Base-by-base conservation (phyloP, 2,113 vertebrate species). In the Centropristis striata region DNA sequence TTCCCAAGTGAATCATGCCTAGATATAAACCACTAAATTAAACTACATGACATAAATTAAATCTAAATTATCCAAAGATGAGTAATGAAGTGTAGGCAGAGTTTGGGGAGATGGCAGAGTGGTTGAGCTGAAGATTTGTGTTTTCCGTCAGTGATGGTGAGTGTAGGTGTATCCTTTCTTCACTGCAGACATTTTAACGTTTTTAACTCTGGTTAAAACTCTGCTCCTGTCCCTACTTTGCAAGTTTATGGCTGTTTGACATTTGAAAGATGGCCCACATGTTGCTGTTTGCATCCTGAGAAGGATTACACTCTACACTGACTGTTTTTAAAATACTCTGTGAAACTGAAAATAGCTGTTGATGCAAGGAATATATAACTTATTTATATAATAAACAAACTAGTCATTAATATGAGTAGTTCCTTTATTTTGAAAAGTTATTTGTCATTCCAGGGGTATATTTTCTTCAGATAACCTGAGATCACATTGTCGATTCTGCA, bases 221-320 rank as follows among this genome's bases (percentile, higher is more conserved):
- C n/a, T 47, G 44, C 61, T 83, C 55, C 27, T 76, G 21, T 59
- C 70, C 65, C 32, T 32, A 6, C 32, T 32, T 32, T 32, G 32
- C 3, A 3, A 32, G 32, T 32, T 32, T 32, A 32, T 32, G 32
- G 3, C 32, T 32, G 32, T 32, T 32, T 6, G 71, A 64, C 67
- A 83, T 59, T 76, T 83, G 75, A 86, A 78, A 39, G 63, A 83
- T n/a, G 49, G 20, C 60, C 46, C 37, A 72, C 32, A 37, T 13
- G 71, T 32, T 1, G 7, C 57, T 63, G 57, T 6, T 8, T 68
- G 42, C 21, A 53, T 72, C 39, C 57, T 59, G 49, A 6, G 6
- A 32, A 32, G 32, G 32, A 32, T 32, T 32, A 32, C 32, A 32
- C 3, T 6, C 32, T 32, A 32, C 32, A 4, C 4, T 32, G 32